Conservation (phyloP, 2,888 invertebrate genomes). For the Sarcophaga subvicina region DNA sequence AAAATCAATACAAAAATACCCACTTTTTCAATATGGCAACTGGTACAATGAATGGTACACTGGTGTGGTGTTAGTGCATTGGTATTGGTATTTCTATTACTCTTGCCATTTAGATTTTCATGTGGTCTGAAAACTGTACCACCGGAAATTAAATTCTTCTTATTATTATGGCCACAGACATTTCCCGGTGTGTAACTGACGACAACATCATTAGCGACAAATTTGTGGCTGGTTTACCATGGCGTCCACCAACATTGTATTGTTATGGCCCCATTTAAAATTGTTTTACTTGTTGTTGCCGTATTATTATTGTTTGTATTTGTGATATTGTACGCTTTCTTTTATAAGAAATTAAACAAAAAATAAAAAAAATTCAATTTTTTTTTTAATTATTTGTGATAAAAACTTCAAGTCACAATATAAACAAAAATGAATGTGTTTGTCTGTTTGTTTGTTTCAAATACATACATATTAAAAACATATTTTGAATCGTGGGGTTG, state of each 20-base stretch:
- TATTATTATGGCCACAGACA: neutral
- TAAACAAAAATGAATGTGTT: no score
- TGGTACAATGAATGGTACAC: no score
- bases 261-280: neutral
- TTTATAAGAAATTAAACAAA: neutral
- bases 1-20: neutral
- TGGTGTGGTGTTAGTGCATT: no score
- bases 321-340: neutral
- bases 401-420: neutral
- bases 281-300: neutral
- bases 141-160: constrained; percentile 45
- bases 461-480: no score
- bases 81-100: no score
- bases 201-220: constrained; percentile 1
- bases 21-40: neutral
- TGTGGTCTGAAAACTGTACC: constrained; percentile 7
- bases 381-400: neutral
- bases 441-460: no score
- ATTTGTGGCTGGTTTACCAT: constrained; percentile 6
- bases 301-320: neutral
- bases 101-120: no score
- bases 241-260: neutral
- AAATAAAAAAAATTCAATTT: neutral
- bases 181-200: neutral
- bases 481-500: no score